Evolutionary conservation across 2,888 invertebrate species (phyloP).

Genomic region (Drosophila rellima): DNA sequence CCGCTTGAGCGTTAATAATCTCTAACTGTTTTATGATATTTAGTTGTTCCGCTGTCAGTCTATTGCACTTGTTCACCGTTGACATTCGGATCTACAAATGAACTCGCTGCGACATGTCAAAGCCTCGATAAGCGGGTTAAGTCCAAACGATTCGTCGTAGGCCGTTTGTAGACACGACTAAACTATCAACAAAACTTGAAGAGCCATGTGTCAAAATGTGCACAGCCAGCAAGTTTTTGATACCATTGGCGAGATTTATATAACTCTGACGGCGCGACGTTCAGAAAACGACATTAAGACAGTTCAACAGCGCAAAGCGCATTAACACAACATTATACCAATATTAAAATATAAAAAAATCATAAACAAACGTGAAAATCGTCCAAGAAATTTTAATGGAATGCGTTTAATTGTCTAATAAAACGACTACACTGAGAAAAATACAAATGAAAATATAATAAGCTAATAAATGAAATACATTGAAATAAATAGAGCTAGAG

Average conservation of each 20-base stretch:
- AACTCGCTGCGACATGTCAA: slow-evolving; percentile 54
- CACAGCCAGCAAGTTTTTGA: slow-evolving; percentile 72
- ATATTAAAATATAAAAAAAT: slow-evolving; percentile 15
- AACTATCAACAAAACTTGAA: slow-evolving; percentile 63
- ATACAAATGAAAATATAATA: too few relatives aligned
- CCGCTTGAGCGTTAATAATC: not conserved
- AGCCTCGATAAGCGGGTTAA: slow-evolving; percentile 50
- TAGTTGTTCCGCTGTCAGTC: slow-evolving; percentile 43
- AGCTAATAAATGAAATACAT: not conserved
- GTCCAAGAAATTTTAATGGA: slow-evolving; percentile 65
- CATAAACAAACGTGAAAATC: slow-evolving; percentile 50
- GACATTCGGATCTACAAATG: slow-evolving; percentile 77
- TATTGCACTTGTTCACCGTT: slow-evolving; percentile 72
- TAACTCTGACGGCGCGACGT: slow-evolving; percentile 59
- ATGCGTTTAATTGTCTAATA: slow-evolving; percentile 67
- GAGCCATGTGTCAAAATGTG: slow-evolving; percentile 75
- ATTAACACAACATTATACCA: slow-evolving; percentile 18
- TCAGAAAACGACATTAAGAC: slow-evolving; percentile 53
- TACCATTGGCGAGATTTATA: slow-evolving; percentile 75
- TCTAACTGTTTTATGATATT: not conserved
- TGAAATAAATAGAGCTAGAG: not conserved
- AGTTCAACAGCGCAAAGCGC: slow-evolving; percentile 34
- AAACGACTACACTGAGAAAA: slow-evolving; percentile 41
- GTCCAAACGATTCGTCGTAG: slow-evolving; percentile 37
- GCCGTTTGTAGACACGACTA: slow-evolving; percentile 20